Conservation (phyloP, 2,888 invertebrate genomes). For the Stenodera caucasica region DNA sequence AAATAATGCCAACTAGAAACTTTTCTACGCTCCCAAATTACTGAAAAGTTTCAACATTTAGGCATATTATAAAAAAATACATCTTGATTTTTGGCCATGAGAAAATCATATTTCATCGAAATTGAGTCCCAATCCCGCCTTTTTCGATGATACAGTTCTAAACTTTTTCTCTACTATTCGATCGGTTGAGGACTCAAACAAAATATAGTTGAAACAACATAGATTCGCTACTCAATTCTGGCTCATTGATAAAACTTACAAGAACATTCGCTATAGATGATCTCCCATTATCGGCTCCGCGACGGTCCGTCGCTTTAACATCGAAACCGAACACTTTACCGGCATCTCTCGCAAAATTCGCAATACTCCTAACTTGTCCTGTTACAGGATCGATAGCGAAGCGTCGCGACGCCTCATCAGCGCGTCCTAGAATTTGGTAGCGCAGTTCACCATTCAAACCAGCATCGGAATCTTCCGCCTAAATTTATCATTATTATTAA, state of each 20-base stretch:
- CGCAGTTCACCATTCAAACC: constrained; percentile 79
- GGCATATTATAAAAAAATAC: no score
- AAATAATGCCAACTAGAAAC: background rate
- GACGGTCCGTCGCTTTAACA: constrained; percentile 82
- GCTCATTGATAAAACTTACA: constrained; percentile 59
- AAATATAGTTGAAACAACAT: no score
- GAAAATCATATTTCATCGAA: no score
- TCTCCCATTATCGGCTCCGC: constrained; percentile 78
- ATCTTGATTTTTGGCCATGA: no score
- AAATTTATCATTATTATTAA: constrained; percentile 17
- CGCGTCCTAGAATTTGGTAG: constrained; percentile 69
- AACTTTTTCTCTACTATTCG: no score
- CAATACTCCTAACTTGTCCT: constrained; percentile 75
- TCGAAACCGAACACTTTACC: constrained; percentile 83
- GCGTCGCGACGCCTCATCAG: constrained; percentile 71
- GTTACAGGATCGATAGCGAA: constrained; percentile 77
- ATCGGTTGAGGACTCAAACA: no score
- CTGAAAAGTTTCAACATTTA: background rate
- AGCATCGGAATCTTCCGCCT: constrained; percentile 75
- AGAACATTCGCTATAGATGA: constrained; percentile 85
- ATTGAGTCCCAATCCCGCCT: no score
- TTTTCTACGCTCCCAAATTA: background rate
- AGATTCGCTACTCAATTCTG: background rate
- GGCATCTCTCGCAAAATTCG: constrained; percentile 68
- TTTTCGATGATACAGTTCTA: no score